Conservation (phyloP, 2,113 vertebrate genomes). For the Phalacrocorax pelagicus region DNA sequence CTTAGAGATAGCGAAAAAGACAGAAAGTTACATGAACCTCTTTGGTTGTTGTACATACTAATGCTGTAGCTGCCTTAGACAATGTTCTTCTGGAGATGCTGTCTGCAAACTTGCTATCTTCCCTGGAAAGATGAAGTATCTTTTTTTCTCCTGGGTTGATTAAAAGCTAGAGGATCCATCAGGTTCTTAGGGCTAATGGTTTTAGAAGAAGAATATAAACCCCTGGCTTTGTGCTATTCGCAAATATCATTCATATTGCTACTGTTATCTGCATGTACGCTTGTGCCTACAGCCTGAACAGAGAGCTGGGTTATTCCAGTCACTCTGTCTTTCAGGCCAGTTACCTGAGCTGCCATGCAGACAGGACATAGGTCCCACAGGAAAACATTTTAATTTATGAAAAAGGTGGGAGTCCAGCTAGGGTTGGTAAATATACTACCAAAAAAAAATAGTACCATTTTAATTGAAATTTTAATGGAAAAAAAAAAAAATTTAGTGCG, state of each 20-base stretch:
- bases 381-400: neutral
- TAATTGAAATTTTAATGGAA: neutral
- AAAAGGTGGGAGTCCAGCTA: neutral
- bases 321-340: neutral
- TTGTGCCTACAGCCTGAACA: neutral
- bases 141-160: neutral
- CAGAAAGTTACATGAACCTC: neutral
- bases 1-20: neutral
- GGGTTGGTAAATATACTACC: neutral
- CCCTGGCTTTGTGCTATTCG: neutral
- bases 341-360: neutral
- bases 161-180: neutral
- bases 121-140: neutral
- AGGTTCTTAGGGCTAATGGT: neutral
- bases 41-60: neutral
- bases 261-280: neutral
- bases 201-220: neutral
- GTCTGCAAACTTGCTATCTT: neutral
- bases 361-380: neutral
- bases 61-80: fast-evolving
- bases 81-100: fast-evolving
- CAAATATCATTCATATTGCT: neutral
- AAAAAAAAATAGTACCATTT: neutral
- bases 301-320: neutral
- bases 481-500: neutral